Base-by-base conservation (phyloP, 2,888 invertebrate species). In the Sepiola atlantica region DNA sequence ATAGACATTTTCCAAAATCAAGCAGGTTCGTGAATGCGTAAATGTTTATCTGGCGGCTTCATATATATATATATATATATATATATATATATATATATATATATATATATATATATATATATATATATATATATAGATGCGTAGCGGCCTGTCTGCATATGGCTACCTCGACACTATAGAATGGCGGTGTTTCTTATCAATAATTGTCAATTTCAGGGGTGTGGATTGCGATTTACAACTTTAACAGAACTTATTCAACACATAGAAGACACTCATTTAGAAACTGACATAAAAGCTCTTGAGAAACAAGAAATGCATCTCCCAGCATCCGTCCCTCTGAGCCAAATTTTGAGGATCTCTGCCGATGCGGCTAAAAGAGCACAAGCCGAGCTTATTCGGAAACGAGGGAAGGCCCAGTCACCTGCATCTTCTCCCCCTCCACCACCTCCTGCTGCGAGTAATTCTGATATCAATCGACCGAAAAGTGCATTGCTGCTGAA, bases 101-200 rank as follows among this genome's bases (percentile, higher is more conserved):
- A n/a, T n/a, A n/a, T n/a, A n/a, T n/a, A n/a, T n/a, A n/a, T n/a
- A n/a, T n/a, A n/a, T n/a, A n/a, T n/a, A n/a, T n/a, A n/a, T n/a
- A n/a, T n/a, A n/a, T n/a, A n/a, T n/a, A n/a, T n/a, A n/a, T n/a
- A n/a, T n/a, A n/a, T n/a, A n/a, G n/a, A 92, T 92, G 92, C 92
- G 92, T 92, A 92, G 92, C 92, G 92, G 92, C 54, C 92, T 92
- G 92, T 45, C 54, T 92, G 92, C 92, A 92, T 92, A 92, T 92
- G 92, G 35, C 92, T 92, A 92, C 92, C 92, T 92, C 54, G 92
- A 35, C 54, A n/a, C 55, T 35, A 28, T 92, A 45, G 45, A 77
- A 98, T 98, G 98, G 98, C 98, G 98, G 98, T 98, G 98, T 98
- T 98, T 98, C 98, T 98, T 98, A 98, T 98, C 98, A 98, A 99